Percentiles rank a stretch among this genome's conserved stretches.
These are phyloP conservation scores for Panthera uncia DNA, from an alignment of 2,113 vertebrate species.

Conservation along the genomic window DNA sequence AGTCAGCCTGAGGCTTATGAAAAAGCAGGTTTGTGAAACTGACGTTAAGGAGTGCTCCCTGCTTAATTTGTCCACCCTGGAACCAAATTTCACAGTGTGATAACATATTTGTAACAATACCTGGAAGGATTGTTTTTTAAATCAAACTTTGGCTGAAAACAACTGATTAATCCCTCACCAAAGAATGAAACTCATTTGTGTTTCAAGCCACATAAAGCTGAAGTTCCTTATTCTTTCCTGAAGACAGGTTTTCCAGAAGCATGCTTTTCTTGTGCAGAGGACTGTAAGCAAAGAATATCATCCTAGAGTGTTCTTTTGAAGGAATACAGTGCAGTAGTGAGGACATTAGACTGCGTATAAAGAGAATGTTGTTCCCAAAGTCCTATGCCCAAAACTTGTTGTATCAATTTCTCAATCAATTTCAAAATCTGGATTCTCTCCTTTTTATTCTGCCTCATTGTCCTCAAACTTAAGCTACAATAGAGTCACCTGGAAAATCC, in stretches of 20 bases:
- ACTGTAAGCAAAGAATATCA: neutral
- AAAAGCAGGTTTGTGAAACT: neutral
- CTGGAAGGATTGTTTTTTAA: neutral
- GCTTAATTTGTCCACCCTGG: neutral
- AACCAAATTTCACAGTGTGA: neutral
- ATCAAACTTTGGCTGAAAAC: neutral
- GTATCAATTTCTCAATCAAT: neutral
- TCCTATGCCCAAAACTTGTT: neutral
- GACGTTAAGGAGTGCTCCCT: neutral
- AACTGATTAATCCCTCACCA: neutral
- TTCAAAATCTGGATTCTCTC: neutral
- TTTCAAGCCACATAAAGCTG: neutral
- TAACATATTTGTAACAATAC: neutral
- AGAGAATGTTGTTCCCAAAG: neutral
- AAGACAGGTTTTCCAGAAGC: neutral
- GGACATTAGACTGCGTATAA: neutral
- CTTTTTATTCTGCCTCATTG: neutral
- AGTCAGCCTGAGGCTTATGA: neutral
- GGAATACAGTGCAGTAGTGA: neutral
- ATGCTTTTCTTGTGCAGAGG: neutral
- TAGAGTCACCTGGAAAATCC: neutral
- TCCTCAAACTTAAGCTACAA: neutral
- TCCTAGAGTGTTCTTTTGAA: neutral
- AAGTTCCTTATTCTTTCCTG: neutral
- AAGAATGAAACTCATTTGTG: neutral